These are phyloP conservation scores for Xylophagus ater DNA, from an alignment of 2,888 invertebrate species.

Conservation along the genomic window DNA sequence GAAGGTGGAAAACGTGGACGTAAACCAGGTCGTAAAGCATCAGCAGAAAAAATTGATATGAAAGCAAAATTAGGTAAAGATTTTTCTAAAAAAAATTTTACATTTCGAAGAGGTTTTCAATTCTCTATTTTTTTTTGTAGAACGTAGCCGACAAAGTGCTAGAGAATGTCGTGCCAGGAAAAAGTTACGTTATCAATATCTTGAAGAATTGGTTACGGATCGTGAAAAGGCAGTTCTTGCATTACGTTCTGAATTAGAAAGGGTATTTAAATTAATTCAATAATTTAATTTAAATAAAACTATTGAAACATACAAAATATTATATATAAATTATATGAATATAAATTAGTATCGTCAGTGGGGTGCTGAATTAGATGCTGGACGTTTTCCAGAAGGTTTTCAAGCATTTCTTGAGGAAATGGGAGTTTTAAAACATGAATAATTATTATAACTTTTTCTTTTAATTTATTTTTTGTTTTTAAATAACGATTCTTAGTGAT, in stretches of 20 bases:
- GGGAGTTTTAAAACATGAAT: slow-evolving; percentile 58
- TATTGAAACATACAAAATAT: slow-evolving; percentile 7
- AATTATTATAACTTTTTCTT: slow-evolving; percentile 11
- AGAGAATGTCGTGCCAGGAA: slow-evolving; percentile 94
- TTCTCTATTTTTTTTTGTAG: slow-evolving; percentile 49
- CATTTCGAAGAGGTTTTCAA: too few species aligned
- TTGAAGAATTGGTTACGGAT: slow-evolving; percentile 89
- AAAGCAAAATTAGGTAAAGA: slow-evolving; percentile 78
- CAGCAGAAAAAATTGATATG: slow-evolving; percentile 81
- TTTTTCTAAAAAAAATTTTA: too few species aligned
- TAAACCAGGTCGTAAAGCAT: slow-evolving; percentile 75
- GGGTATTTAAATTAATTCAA: slow-evolving; percentile 45
- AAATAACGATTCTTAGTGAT: too few species aligned
- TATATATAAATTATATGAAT: background rate
- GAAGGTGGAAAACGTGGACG: slow-evolving; percentile 80
- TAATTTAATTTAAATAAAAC: slow-evolving; percentile 11
- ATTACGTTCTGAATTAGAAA: slow-evolving; percentile 79
- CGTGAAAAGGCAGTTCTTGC: slow-evolving; percentile 85
- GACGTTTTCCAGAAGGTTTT: slow-evolving; percentile 66
- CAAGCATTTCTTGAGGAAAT: slow-evolving; percentile 64
- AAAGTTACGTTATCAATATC: slow-evolving; percentile 91
- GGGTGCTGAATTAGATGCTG: slow-evolving; percentile 71
- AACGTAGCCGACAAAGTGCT: slow-evolving; percentile 93
- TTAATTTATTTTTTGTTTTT: slow-evolving; percentile 1
- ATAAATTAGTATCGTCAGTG: slow-evolving; percentile 60